A percentile compares a stretch with the other conserved stretches of the same genome.
Conservation (phyloP, 2,113 vertebrate genomes). For the Chrysemys picta region DNA sequence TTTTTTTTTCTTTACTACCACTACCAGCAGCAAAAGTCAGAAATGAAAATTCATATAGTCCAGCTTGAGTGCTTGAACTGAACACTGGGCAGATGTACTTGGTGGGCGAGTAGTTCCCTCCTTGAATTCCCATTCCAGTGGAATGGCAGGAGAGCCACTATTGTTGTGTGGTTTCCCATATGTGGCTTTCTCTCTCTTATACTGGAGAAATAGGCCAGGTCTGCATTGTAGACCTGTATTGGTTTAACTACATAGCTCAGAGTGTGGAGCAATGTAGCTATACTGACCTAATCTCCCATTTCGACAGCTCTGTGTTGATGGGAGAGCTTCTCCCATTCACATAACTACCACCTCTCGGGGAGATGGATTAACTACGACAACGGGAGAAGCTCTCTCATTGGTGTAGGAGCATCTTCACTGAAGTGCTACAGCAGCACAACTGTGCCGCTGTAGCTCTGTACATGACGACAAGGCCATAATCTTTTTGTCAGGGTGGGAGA, state of each 20-base stretch:
- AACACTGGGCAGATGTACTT: background rate
- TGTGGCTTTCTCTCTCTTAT: background rate
- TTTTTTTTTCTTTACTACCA: background rate
- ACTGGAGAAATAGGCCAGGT: too few relatives aligned
- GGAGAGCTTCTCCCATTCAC: background rate
- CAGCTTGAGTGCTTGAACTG: background rate
- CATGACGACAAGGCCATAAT: background rate
- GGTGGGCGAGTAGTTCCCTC: background rate
- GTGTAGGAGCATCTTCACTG: too few relatives aligned
- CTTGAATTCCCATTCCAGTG: too few relatives aligned
- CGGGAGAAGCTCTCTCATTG: too few relatives aligned
- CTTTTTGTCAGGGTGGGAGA: background rate
- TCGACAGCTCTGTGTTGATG: background rate
- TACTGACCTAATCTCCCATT: too few relatives aligned
- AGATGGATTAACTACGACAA: background rate
- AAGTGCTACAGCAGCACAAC: too few relatives aligned
- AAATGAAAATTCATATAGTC: rapidly evolving
- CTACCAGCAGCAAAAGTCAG: background rate
- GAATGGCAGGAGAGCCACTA: background rate
- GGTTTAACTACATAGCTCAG: background rate
- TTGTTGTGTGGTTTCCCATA: background rate
- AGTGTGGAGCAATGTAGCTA: background rate
- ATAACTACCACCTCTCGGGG: too few relatives aligned
- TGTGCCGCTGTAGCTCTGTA: too few relatives aligned
- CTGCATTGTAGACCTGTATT: too few relatives aligned